Base-by-base conservation (phyloP, 2,888 invertebrate genomes). In the Nephrotoma appendiculata region DNA sequence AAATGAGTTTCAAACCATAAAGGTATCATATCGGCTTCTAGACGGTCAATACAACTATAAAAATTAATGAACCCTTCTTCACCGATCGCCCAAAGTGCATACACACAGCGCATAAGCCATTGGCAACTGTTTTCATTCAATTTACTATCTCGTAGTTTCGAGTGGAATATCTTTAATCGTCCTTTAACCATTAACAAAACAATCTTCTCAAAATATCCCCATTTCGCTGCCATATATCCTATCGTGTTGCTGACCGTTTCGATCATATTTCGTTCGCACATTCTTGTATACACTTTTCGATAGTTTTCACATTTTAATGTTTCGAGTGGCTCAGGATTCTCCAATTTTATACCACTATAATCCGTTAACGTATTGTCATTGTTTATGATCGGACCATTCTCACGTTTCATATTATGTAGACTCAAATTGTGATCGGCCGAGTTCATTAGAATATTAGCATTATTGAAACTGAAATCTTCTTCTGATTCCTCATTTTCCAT, bases 31-130 rank as follows among this genome's bases (percentile, higher is more conserved):
- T 89, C 88, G 0, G 89, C 88, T 45, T 90, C 89, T 9, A 91
- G 88, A 87, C 91, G 90, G 87, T 90, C 89, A 41, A 91, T 89
- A 85, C 89, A 92, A 0, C 91, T 90, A 87, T 91, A 90, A 86
- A 92, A 90, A 88, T 92, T 91, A 0, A 92, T 89, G 84, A 91
- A 91, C 1, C 91, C 91, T 86, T 89, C 90, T 87, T 92, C 92
- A 0, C 92, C 92, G 15, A 92, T 44, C 1, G 90, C 89, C 41
- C 90, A 89, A 0, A 92, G 88, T 9, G 90, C 91, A 0, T 90
- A 89, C 6, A 90, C 87, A 4, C 90, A 89, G 2, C 92, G 89
- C 86, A 90, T 90, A 9, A 92, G 88, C 86, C 90, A 91, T 86
- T 90, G 89, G 83, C 84, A 42, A 7, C 7, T 84, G 42, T 12